These are phyloP conservation scores for Camponotus floridanus DNA, from an alignment of 1,140 invertebrate genomes.

Conservation along the genomic window DNA sequence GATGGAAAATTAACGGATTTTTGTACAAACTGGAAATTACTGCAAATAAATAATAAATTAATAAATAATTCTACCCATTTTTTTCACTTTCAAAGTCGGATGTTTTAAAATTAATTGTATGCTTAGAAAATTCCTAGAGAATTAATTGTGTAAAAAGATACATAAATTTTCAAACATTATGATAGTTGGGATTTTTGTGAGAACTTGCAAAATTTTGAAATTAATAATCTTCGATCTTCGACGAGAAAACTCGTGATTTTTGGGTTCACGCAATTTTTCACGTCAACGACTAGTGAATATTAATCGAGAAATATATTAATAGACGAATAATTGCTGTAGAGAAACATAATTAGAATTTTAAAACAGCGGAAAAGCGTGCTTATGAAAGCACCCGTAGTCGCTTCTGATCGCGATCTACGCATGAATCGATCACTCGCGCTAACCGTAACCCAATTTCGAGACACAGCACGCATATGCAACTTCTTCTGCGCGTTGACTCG, in stretches of 20 bases:
- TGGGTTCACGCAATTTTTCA: conserved; percentile 1
- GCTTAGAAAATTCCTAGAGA: not conserved
- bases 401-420: conserved; percentile 33
- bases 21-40: not conserved
- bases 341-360: conserved; percentile 31
- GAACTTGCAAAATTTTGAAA: not conserved
- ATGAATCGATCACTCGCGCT: conserved; percentile 60
- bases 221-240: not conserved
- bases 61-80: not conserved
- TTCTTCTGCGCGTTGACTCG: conserved; percentile 33
- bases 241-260: not conserved
- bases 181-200: not conserved
- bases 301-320: conserved; percentile 24
- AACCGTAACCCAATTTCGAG: conserved; percentile 73
- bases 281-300: conserved; percentile 17
- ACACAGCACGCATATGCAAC: conserved; percentile 1
- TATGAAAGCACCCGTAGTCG: conserved; percentile 43
- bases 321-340: conserved; percentile 13
- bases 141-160: not conserved
- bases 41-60: conserved; percentile 19
- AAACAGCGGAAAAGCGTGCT: conserved; percentile 56
- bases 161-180: not conserved
- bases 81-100: not conserved
- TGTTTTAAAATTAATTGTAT: not conserved
- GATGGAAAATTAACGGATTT: conserved; percentile 1